Evolutionary conservation across 2,797 vertebrate species (phyloP).

Genomic region (Thaleichthys pacificus): DNA sequence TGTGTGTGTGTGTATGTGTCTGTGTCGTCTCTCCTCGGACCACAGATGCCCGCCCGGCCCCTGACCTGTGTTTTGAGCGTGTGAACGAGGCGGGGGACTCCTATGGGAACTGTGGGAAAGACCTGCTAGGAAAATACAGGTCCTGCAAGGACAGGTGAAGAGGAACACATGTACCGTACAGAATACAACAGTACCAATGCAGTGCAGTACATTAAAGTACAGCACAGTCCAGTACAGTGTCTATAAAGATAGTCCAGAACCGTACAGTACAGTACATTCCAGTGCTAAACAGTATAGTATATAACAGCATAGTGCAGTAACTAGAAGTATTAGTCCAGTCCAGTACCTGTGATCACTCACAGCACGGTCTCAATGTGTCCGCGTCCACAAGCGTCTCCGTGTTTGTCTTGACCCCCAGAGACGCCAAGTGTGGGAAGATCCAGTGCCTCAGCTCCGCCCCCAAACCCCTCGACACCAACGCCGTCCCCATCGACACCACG

Average conservation of each 20-base stretch:
- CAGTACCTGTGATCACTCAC: too few relatives aligned
- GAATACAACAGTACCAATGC: too few relatives aligned
- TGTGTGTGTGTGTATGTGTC: conserved; percentile 11
- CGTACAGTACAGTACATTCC: too few relatives aligned
- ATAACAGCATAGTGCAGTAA: too few relatives aligned
- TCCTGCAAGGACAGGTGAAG: conserved; percentile 85
- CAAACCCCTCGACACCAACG: conserved; percentile 86
- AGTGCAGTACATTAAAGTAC: too few relatives aligned
- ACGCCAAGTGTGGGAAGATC: conserved; percentile 96
- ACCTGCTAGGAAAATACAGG: conserved; percentile 83
- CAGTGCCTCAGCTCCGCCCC: conserved; percentile 85
- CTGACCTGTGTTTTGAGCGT: conserved; percentile 86
- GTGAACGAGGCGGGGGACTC: conserved; percentile 92
- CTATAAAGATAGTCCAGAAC: too few relatives aligned
- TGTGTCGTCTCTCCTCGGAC: background rate
- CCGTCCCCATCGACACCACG: conserved; percentile 89
- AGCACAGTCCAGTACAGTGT: too few relatives aligned
- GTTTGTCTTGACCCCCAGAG: conserved; percentile 65
- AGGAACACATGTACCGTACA: background rate
- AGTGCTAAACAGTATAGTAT: too few relatives aligned
- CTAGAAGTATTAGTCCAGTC: too few relatives aligned
- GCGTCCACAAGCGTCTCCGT: background rate
- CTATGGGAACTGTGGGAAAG: conserved; percentile 96
- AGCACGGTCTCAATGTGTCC: too few relatives aligned
- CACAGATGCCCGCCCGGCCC: conserved; percentile 84